Percentiles rank a stretch among this genome's conserved stretches.
phyloP scores from a whole-genome alignment of 2,113 vertebrate genomes.

The Dunckerocampus dactyliophorus region DNA sequence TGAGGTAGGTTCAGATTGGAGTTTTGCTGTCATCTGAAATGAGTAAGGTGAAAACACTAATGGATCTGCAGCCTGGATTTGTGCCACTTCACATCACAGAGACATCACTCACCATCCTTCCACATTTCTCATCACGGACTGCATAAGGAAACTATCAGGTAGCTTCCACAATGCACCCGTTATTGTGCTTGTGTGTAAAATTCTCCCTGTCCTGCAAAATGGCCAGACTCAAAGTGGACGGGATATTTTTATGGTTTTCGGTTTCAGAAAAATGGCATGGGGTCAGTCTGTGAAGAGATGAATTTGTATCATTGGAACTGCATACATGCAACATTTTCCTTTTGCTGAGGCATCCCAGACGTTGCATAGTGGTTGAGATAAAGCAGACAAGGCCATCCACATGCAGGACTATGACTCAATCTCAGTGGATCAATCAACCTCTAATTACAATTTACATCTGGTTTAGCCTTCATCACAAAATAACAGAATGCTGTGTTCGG shows the following conservation, averaged over 20 bases:
- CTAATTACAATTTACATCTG: not conserved
- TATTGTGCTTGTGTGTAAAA: not conserved
- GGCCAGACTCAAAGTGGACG: not conserved
- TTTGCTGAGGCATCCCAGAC: too few relatives aligned
- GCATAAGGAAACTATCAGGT: too few relatives aligned
- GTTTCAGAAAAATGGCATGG: too few relatives aligned
- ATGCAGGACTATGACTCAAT: not conserved
- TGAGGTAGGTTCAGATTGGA: not conserved
- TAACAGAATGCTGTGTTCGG: not conserved
- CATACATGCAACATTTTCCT: too few relatives aligned
- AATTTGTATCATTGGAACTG: not conserved
- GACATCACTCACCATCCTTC: not conserved
- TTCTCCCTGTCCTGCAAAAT: not conserved
- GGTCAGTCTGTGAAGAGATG: not conserved
- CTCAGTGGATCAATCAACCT: not conserved
- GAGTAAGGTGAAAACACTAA: not conserved
- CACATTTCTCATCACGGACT: not conserved
- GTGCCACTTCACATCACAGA: not conserved
- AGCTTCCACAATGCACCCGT: not conserved
- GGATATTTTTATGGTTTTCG: not conserved
- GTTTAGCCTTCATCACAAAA: not conserved
- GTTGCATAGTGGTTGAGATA: not conserved
- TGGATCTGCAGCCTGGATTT: constrained; percentile 3
- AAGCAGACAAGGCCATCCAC: not conserved
- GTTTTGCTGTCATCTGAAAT: not conserved